Conservation (phyloP, 2,888 invertebrate species). For the Drepana falcataria region DNA sequence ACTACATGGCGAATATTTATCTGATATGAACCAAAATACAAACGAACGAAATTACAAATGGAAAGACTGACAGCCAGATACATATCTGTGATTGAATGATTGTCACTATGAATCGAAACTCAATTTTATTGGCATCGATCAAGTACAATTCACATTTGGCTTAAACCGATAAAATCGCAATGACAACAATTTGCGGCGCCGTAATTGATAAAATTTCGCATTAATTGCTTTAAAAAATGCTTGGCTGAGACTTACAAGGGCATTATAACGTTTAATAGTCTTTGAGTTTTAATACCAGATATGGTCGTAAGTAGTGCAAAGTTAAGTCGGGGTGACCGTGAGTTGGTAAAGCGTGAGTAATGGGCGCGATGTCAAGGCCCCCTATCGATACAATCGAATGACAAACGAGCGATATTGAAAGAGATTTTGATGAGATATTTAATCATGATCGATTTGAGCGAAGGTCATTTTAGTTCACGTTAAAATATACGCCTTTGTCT, state of each 20-base stretch:
- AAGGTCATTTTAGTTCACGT: not conserved
- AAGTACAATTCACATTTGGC: not conserved
- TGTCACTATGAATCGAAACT: not conserved
- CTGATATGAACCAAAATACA: too few relatives aligned
- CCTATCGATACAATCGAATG: slow-evolving; percentile 28
- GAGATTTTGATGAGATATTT: slow-evolving; percentile 18
- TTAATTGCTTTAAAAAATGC: not conserved
- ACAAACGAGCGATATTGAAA: slow-evolving; percentile 22
- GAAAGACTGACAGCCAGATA: not conserved
- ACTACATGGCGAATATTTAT: too few relatives aligned
- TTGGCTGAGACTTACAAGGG: not conserved
- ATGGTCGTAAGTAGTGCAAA: slow-evolving; percentile 32
- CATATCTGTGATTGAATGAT: not conserved
- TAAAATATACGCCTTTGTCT: not conserved
- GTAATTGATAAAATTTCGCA: not conserved
- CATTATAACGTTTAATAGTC: not conserved
- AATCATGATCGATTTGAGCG: not conserved
- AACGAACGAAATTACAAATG: not conserved
- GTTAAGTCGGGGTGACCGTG: slow-evolving; percentile 43
- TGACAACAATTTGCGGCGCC: not conserved
- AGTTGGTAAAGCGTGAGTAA: slow-evolving; percentile 52
- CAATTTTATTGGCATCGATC: not conserved
- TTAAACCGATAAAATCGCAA: not conserved
- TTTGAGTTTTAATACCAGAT: slow-evolving; percentile 9
- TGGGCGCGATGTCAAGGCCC: slow-evolving; percentile 56